A percentile compares a stretch with the other conserved stretches of the same genome.
phyloP scores from a whole-genome alignment of 2,888 invertebrate genomes.

The Ophioninae sp. region DNA sequence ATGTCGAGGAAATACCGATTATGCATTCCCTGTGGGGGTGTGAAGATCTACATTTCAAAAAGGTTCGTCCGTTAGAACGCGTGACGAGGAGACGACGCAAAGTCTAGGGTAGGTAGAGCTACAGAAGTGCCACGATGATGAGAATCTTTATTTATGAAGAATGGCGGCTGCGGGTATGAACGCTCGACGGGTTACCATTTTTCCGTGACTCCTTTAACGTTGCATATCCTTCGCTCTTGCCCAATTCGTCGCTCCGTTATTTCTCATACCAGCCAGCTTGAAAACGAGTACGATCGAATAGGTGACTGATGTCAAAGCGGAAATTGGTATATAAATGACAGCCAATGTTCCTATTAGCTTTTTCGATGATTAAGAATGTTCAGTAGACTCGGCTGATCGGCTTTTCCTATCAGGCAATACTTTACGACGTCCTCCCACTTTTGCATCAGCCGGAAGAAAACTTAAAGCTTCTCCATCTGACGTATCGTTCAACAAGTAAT shows the following conservation, averaged over 20 bases:
- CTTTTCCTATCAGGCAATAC: neutral
- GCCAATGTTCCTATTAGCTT: neutral
- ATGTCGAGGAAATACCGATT: conserved; percentile 55
- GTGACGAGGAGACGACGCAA: conserved; percentile 56
- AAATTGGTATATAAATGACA: conserved; percentile 29
- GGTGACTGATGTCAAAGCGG: conserved; percentile 18
- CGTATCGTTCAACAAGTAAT: neutral
- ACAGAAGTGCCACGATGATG: conserved; percentile 59
- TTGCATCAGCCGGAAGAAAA: neutral
- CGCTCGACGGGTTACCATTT: conserved; percentile 66
- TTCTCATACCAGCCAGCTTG: conserved; percentile 13
- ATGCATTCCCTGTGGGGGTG: conserved; percentile 72
- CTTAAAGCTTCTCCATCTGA: neutral
- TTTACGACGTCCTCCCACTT: neutral
- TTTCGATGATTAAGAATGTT: neutral
- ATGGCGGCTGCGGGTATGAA: conserved; percentile 50
- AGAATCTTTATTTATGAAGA: conserved; percentile 76
- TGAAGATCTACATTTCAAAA: conserved; percentile 71
- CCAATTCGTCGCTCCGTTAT: conserved; percentile 39
- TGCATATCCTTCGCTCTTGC: conserved; percentile 5
- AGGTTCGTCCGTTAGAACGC: conserved; percentile 65
- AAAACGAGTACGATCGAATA: neutral
- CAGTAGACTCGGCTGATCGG: neutral
- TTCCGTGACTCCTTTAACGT: conserved; percentile 60
- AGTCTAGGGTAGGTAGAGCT: conserved; percentile 47